These are phyloP conservation scores for Morus bassanus DNA, from an alignment of 2,797 vertebrate genomes.

Conservation along the genomic window DNA sequence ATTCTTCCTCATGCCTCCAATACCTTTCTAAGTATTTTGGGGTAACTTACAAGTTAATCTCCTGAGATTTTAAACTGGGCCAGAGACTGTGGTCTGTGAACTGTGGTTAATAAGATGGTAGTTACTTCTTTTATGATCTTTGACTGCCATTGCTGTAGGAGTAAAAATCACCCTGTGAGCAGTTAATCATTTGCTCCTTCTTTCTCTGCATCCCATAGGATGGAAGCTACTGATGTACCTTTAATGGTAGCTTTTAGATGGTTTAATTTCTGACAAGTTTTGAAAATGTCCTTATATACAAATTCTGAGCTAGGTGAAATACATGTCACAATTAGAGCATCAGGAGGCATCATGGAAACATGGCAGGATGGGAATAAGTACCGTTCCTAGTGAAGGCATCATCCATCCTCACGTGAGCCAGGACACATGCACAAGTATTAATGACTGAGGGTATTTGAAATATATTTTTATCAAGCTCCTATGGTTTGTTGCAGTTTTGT, in stretches of 20 bases:
- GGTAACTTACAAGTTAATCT: background rate
- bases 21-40: background rate
- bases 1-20: background rate
- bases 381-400: background rate
- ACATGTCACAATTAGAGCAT: background rate
- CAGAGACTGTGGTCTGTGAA: background rate
- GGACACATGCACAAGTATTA: background rate
- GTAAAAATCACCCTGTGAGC: background rate
- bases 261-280: background rate
- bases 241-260: background rate
- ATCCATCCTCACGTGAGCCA: background rate
- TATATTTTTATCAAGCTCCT: background rate
- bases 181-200: accelerated
- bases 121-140: background rate
- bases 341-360: background rate
- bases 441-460: background rate
- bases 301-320: background rate
- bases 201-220: background rate
- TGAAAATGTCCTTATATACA: background rate
- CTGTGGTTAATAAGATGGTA: background rate
- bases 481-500: background rate
- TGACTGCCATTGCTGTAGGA: background rate
- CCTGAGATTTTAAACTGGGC: background rate
- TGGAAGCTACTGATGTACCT: background rate
- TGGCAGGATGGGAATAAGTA: background rate